These are phyloP conservation scores for Calosoma granatense DNA, from an alignment of 1,140 invertebrate genomes.

Conservation along the genomic window DNA sequence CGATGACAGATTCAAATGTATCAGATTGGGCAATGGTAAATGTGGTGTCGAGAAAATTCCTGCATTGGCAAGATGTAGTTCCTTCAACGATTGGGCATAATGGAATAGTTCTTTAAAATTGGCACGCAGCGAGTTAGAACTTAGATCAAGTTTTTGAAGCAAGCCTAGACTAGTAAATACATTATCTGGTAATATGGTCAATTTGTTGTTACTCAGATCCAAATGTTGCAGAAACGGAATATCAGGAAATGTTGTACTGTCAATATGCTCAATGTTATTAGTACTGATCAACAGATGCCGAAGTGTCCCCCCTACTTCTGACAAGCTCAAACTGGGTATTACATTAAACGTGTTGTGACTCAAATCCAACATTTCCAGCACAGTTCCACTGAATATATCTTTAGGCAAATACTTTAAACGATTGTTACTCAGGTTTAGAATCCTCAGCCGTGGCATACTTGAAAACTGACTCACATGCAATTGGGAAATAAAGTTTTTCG, in stretches of 20 bases:
- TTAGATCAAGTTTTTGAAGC: slow-evolving; percentile 67
- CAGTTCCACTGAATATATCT: slow-evolving; percentile 71
- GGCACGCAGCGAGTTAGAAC: slow-evolving; percentile 67
- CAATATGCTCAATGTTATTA: slow-evolving; percentile 78
- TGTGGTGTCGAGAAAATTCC: slow-evolving; percentile 62
- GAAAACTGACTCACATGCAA: slow-evolving; percentile 73
- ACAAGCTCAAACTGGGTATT: slow-evolving; percentile 58
- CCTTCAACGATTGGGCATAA: slow-evolving; percentile 67
- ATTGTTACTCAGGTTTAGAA: slow-evolving; percentile 68
- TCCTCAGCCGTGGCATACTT: slow-evolving; percentile 61
- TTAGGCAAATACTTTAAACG: slow-evolving; percentile 61
- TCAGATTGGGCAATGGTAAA: slow-evolving; percentile 59
- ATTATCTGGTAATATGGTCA: slow-evolving; percentile 79
- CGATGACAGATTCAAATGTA: slow-evolving; percentile 62
- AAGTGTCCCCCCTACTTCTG: slow-evolving; percentile 63
- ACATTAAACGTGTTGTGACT: slow-evolving; percentile 67
- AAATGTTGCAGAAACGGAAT: slow-evolving; percentile 69
- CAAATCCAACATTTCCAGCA: slow-evolving; percentile 69
- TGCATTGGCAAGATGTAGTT: slow-evolving; percentile 62
- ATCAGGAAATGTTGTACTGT: slow-evolving; percentile 75
- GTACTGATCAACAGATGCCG: slow-evolving; percentile 64
- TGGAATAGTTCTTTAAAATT: slow-evolving; percentile 87
- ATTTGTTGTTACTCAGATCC: slow-evolving; percentile 67
- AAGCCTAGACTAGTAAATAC: slow-evolving; percentile 73
- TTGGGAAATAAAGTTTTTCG: slow-evolving; percentile 63